Evolutionary conservation across 2,797 vertebrate genomes (phyloP).

Genomic region (Acropternis orthonyx): DNA sequence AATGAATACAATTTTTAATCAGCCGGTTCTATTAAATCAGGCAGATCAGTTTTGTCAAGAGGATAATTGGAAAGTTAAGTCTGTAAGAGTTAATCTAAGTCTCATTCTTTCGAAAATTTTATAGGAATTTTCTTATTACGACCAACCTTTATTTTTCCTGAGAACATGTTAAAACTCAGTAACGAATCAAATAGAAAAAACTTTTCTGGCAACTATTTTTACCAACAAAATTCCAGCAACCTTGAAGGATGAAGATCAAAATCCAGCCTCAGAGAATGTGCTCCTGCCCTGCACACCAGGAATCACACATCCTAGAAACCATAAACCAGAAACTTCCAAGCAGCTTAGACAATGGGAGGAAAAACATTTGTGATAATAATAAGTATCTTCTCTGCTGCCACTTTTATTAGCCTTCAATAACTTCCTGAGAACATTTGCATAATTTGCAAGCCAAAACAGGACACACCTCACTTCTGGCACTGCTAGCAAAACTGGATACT

Average conservation of each 20-base stretch:
- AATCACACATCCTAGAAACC: not conserved
- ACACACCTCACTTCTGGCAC: not conserved
- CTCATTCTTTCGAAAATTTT: not conserved
- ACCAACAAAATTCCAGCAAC: not conserved
- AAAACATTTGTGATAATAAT: not conserved
- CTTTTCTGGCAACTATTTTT: not conserved
- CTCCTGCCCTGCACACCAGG: not conserved
- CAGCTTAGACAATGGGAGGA: not conserved
- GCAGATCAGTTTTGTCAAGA: not conserved
- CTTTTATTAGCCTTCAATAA: slow-evolving; percentile 13
- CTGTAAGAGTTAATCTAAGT: not conserved
- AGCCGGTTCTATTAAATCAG: not conserved
- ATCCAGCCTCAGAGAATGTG: not conserved
- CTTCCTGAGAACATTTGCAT: not conserved
- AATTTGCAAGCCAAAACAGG: slow-evolving; percentile 25
- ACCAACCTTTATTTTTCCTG: not conserved
- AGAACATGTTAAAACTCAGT: not conserved
- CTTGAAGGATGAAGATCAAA: not conserved
- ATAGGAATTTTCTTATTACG: not conserved
- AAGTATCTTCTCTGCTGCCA: not conserved
- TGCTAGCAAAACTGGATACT: not conserved
- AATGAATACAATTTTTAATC: not conserved
- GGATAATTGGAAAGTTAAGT: not conserved
- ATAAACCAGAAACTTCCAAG: not conserved
- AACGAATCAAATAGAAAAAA: not conserved